Percentiles rank a stretch among this genome's conserved stretches.
Conservation (phyloP, 2,797 vertebrate species). For the Acridotheres tristis region DNA sequence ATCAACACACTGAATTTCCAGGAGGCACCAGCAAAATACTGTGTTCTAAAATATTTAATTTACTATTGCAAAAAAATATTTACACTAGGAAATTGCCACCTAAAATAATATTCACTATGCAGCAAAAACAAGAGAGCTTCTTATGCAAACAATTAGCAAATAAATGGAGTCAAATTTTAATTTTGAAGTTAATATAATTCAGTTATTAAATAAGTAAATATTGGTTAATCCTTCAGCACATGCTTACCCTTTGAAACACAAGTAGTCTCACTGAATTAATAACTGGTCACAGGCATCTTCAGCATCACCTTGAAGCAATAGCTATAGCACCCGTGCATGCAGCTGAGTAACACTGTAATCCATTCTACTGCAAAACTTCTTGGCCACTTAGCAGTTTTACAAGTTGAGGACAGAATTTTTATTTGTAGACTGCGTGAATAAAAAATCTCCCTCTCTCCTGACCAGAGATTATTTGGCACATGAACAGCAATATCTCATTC, state of each 20-base stretch:
- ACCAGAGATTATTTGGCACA: constrained; percentile 39
- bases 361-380: background rate
- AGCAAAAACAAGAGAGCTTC: background rate
- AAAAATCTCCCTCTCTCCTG: constrained; percentile 23
- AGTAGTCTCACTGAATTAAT: background rate
- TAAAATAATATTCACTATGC: background rate
- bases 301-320: background rate
- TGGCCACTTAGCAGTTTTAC: background rate
- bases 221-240: background rate
- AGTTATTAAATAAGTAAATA: background rate
- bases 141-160: background rate
- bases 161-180: background rate
- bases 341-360: background rate
- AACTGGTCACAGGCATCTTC: background rate
- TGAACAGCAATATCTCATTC: constrained; percentile 40
- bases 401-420: constrained; percentile 27
- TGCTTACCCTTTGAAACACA: background rate
- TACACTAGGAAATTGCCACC: background rate
- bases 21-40: background rate
- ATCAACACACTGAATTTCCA: background rate
- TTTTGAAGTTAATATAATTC: background rate
- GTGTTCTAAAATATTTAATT: background rate
- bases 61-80: background rate
- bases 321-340: background rate
- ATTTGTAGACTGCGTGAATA: background rate